Evolutionary conservation across 2,113 vertebrate genomes (phyloP).

Genomic region (Syngnathus typhle): DNA sequence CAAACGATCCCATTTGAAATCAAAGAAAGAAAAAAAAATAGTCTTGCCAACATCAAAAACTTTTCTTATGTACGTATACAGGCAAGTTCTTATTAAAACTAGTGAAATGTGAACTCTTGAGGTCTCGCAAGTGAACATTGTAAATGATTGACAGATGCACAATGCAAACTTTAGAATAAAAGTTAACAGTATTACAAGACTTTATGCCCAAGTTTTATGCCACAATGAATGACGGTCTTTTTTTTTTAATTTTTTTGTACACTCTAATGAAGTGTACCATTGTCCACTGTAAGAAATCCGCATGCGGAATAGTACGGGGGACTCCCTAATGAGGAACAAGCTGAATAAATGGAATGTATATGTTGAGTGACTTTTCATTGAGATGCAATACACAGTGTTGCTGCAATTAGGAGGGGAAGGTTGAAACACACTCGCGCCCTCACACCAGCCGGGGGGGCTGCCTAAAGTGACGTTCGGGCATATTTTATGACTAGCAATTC

Average conservation of each 20-base stretch:
- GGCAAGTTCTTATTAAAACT: not conserved
- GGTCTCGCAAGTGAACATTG: not conserved
- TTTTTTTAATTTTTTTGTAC: too few relatives aligned
- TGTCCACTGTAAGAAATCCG: too few relatives aligned
- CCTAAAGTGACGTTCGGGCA: slow-evolving; percentile 48
- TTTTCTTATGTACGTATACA: too few relatives aligned
- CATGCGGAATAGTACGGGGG: not conserved
- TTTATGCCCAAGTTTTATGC: not conserved
- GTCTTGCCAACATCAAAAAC: not conserved
- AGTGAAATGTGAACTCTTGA: not conserved
- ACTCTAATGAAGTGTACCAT: too few relatives aligned
- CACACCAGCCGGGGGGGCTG: slow-evolving; percentile 19
- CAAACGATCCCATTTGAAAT: not conserved
- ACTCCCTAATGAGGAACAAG: slow-evolving; percentile 48
- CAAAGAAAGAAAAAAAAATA: not conserved
- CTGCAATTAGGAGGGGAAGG: slow-evolving; percentile 47
- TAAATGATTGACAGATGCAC: not conserved
- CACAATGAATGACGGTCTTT: too few relatives aligned
- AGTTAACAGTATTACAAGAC: not conserved
- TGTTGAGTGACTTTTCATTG: slow-evolving; percentile 58
- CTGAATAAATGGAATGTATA: slow-evolving; percentile 57
- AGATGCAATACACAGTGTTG: slow-evolving; percentile 49
- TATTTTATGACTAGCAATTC: slow-evolving; percentile 40
- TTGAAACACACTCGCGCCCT: slow-evolving; percentile 19
- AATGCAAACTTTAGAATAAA: not conserved